A percentile compares a stretch with the other conserved stretches of the same genome.
phyloP scores from a whole-genome alignment of 2,797 vertebrate genomes.

The Sylvilagus floridanus region DNA sequence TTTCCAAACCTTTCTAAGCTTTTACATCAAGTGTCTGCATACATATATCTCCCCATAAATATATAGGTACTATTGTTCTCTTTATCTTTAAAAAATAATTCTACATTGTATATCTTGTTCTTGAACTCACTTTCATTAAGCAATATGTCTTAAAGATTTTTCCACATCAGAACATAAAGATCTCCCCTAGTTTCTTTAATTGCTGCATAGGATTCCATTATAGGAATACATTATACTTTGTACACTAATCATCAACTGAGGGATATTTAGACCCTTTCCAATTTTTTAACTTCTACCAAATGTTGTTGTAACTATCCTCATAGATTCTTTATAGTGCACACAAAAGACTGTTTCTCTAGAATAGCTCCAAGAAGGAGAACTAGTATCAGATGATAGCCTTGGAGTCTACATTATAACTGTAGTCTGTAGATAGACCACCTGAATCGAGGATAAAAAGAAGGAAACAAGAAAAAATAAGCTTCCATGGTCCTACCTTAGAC shows the following conservation, averaged over 20 bases:
- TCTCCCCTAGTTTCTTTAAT: background rate
- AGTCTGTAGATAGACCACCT: background rate
- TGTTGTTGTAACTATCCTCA: background rate
- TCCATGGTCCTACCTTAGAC: background rate
- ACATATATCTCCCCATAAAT: background rate
- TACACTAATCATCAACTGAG: background rate
- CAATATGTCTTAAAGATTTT: background rate
- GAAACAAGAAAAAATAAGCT: background rate
- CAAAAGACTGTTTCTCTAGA: background rate
- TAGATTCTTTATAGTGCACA: background rate
- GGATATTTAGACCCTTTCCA: background rate
- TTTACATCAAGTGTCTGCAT: background rate
- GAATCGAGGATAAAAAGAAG: background rate
- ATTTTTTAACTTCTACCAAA: background rate
- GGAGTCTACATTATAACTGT: background rate
- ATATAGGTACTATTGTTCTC: background rate
- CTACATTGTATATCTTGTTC: background rate
- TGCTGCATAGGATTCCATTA: background rate
- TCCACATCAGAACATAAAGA: background rate
- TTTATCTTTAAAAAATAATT: background rate
- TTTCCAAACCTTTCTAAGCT: background rate
- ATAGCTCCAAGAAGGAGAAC: background rate
- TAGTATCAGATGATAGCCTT: background rate
- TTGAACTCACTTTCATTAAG: slow-evolving; percentile 34
- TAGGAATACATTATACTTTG: background rate